Percentiles rank a stretch among this genome's conserved stretches.
Conservation (phyloP, 2,888 invertebrate genomes). For the Lottia scabra region DNA sequence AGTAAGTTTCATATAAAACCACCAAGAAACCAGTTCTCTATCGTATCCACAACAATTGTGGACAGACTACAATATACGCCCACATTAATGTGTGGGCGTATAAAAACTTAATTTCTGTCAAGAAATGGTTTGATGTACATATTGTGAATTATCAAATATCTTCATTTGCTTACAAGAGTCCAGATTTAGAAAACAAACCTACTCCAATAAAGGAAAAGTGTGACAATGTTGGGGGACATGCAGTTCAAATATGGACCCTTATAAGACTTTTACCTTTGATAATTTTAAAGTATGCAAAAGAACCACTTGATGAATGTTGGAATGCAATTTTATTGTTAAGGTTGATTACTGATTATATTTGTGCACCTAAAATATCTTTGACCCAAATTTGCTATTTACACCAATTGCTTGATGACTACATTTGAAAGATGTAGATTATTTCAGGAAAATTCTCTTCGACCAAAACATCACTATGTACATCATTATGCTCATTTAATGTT, state of each 20-base stretch:
- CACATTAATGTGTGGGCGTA: too few species aligned
- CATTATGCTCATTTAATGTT: neutral
- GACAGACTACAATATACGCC: too few species aligned
- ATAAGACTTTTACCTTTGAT: conserved; percentile 15
- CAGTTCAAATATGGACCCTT: conserved; percentile 22
- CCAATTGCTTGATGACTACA: conserved; percentile 6
- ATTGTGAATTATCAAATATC: neutral
- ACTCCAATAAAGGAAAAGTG: neutral
- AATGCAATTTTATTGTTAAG: conserved; percentile 6
- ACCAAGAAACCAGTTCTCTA: too few species aligned
- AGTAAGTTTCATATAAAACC: too few species aligned
- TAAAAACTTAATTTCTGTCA: neutral
- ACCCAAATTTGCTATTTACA: neutral
- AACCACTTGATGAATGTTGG: conserved; percentile 10
- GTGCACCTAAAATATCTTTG: conserved; percentile 16
- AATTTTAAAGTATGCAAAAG: neutral
- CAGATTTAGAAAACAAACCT: conserved; percentile 8
- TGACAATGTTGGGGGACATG: conserved; percentile 19
- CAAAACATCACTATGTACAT: neutral
- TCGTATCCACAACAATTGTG: too few species aligned
- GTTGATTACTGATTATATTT: conserved; percentile 11
- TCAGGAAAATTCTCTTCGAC: neutral
- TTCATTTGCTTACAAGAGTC: neutral
- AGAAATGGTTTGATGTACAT: neutral
- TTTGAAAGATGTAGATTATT: neutral